Percentiles rank a stretch among this genome's conserved stretches.
Conservation (phyloP, 2,888 invertebrate species). For the Eristalis pertinax region DNA sequence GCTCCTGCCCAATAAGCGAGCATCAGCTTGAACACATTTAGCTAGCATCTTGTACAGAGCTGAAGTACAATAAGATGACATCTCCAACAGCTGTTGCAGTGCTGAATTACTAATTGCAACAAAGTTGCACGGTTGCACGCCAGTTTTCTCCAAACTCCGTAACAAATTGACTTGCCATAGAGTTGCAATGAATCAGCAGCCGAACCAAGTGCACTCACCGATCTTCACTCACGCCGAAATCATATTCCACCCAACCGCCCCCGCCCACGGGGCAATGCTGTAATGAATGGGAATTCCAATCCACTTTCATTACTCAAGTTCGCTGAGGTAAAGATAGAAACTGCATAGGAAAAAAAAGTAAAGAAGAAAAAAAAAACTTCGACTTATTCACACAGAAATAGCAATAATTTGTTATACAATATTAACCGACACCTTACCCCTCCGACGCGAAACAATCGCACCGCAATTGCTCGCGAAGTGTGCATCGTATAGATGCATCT, state of each 20-base stretch:
- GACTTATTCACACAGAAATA: conserved; percentile 57
- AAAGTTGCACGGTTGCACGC: no score
- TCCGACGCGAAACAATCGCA: conserved; percentile 46
- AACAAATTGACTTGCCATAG: no score
- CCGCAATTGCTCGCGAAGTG: conserved; percentile 42
- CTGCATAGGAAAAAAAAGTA: neutral
- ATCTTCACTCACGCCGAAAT: neutral
- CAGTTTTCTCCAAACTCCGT: no score
- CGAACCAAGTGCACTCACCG: neutral
- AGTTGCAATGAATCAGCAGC: neutral
- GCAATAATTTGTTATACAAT: conserved; percentile 70
- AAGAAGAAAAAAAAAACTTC: conserved; percentile 22
- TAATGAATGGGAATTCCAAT: conserved; percentile 63
- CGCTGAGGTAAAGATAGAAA: conserved; percentile 38
- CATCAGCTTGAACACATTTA: no score
- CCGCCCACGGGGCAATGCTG: conserved; percentile 2
- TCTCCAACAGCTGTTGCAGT: no score
- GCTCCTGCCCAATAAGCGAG: no score
- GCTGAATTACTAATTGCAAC: no score
- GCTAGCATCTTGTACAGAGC: no score
- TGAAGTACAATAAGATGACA: no score
- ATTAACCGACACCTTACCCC: conserved; percentile 29
- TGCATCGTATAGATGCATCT: conserved; percentile 67
- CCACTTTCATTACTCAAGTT: conserved; percentile 71
- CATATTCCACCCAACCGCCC: conserved; percentile 4